phyloP scores from a whole-genome alignment of 1,140 invertebrate genomes.

The Trissolcus basalis region DNA sequence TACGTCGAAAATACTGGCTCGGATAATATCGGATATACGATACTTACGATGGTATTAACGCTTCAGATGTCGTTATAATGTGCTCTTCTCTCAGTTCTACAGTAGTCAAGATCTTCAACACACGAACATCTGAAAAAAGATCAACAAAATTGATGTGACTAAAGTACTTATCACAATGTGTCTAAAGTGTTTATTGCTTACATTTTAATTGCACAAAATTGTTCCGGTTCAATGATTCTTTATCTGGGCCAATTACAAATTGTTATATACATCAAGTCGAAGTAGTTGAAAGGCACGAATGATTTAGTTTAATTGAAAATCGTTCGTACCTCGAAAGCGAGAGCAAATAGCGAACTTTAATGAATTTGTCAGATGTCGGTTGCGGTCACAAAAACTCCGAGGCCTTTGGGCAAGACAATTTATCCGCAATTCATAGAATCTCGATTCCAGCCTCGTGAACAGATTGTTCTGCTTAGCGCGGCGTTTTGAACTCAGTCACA shows the following conservation, averaged over 20 bases:
- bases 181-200: no score
- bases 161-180: no score
- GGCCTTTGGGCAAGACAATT: constrained; percentile 11
- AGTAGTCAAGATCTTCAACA: constrained; percentile 19
- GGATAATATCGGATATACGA: constrained; percentile 39
- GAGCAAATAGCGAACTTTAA: constrained; percentile 5
- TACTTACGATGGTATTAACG: constrained; percentile 32
- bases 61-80: constrained; percentile 45
- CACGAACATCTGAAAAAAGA: no score
- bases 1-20: constrained; percentile 25
- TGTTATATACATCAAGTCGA: no score
- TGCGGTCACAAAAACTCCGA: constrained; percentile 6
- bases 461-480: constrained; percentile 16
- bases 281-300: no score
- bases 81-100: constrained; percentile 34
- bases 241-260: no score
- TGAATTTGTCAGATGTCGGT: constrained; percentile 24
- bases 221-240: no score
- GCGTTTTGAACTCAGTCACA: constrained; percentile 38
- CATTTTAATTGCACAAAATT: no score
- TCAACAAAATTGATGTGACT: no score
- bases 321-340: background rate
- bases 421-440: constrained; percentile 22
- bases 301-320: background rate
- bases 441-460: constrained; percentile 6